Conservation (phyloP, 2,113 vertebrate species). For the Pseudonaja textilis region DNA sequence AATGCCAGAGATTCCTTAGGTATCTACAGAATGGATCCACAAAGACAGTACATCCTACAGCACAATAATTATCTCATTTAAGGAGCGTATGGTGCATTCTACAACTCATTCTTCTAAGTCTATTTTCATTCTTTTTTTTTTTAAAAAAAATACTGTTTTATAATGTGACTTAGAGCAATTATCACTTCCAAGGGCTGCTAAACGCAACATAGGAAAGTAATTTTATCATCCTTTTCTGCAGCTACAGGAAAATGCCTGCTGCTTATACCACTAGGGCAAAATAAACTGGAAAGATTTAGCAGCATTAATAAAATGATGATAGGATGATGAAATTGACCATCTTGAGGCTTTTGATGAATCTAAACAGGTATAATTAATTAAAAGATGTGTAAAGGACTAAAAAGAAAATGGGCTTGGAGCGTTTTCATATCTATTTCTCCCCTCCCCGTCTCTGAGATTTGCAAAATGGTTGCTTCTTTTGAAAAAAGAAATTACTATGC, state of each 20-base stretch:
- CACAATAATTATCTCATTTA: background rate
- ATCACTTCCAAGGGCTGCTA: background rate
- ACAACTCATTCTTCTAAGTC: background rate
- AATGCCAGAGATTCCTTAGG: background rate
- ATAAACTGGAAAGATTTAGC: background rate
- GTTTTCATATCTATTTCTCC: background rate
- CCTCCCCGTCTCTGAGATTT: background rate
- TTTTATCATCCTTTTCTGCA: background rate
- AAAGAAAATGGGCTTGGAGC: background rate
- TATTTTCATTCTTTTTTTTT: background rate
- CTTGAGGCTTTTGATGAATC: background rate
- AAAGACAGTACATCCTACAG: background rate
- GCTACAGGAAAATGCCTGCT: background rate
- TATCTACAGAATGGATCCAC: background rate
- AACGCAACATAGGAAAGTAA: background rate
- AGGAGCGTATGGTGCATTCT: background rate
- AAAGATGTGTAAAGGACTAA: background rate
- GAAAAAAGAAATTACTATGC: background rate
- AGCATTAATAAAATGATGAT: background rate
- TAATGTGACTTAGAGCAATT: background rate
- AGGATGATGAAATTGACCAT: background rate
- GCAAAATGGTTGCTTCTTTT: background rate
- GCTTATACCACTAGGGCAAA: background rate
- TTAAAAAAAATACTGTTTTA: background rate
- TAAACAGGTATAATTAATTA: background rate